Percentiles rank a stretch among this genome's conserved stretches.
These are phyloP conservation scores for Dermochelys coriacea DNA, from an alignment of 2,797 vertebrate species.

Conservation along the genomic window DNA sequence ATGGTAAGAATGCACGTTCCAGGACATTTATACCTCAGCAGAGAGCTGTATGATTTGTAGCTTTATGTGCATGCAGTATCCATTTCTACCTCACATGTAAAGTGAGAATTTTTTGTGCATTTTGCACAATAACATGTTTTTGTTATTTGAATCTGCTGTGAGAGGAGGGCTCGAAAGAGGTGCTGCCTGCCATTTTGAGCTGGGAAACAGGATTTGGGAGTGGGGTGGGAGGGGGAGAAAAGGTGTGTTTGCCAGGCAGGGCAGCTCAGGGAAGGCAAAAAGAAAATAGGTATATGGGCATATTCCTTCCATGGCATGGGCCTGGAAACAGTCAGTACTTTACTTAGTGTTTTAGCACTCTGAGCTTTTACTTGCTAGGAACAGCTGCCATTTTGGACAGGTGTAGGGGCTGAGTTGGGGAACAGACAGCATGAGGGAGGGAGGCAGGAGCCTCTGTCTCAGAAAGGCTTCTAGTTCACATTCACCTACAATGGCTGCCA, in stretches of 20 bases:
- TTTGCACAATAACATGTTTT: neutral
- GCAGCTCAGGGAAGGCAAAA: neutral
- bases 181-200: neutral
- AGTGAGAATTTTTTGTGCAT: neutral
- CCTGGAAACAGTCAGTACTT: neutral
- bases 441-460: neutral
- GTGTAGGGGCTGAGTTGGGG: neutral
- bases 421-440: neutral
- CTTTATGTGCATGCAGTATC: neutral
- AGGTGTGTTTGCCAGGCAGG: neutral
- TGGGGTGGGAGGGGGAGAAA: too few species aligned
- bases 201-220: neutral
- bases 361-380: neutral
- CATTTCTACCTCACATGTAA: neutral
- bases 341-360: neutral
- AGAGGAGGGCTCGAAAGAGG: neutral
- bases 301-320: neutral
- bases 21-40: neutral
- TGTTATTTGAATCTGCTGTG: neutral
- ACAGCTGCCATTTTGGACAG: neutral
- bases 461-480: neutral
- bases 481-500: neutral
- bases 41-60: neutral
- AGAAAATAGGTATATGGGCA: neutral
- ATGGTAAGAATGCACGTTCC: neutral